Evolutionary conservation across 2,888 invertebrate genomes (phyloP).

Genomic region (Periphyllus acericola): DNA sequence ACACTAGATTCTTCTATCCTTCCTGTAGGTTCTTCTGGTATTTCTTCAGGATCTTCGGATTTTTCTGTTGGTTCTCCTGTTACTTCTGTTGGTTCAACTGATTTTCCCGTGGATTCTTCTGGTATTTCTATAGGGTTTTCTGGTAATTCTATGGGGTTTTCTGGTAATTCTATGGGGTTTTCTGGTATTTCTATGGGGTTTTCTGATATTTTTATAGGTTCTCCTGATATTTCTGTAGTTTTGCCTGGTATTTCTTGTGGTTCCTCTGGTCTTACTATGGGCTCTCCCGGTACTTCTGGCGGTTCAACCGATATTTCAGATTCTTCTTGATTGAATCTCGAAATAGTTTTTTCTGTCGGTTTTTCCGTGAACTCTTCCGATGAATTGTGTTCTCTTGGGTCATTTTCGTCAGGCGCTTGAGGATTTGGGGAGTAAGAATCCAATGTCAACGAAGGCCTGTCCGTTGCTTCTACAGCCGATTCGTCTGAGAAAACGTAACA

Average conservation of each 20-base stretch:
- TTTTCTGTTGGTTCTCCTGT: neutral
- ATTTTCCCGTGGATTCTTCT: neutral
- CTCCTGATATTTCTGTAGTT: neutral
- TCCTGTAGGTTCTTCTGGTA: neutral
- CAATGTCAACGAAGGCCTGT: neutral
- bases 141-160: neutral
- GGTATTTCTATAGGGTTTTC: neutral
- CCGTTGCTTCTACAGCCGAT: neutral
- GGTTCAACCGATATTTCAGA: neutral
- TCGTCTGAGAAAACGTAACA: constrained; percentile 17
- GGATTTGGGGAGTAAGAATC: neutral
- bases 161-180: neutral
- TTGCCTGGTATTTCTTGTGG: neutral
- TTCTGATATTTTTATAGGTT: neutral
- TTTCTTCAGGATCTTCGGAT: neutral
- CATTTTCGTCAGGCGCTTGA: neutral
- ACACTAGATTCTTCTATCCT: neutral
- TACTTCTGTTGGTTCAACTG: neutral
- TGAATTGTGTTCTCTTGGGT: constrained; percentile 9
- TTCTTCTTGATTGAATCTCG: neutral
- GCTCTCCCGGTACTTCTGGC: neutral
- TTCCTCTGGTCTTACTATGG: neutral
- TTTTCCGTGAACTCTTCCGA: neutral
- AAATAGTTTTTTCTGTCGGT: neutral
- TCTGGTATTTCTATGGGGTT: neutral